Evolutionary conservation across 2,113 vertebrate species (phyloP), one percentile per base, ranked within the genome.

Genomic region (Fregata magnificens): DNA sequence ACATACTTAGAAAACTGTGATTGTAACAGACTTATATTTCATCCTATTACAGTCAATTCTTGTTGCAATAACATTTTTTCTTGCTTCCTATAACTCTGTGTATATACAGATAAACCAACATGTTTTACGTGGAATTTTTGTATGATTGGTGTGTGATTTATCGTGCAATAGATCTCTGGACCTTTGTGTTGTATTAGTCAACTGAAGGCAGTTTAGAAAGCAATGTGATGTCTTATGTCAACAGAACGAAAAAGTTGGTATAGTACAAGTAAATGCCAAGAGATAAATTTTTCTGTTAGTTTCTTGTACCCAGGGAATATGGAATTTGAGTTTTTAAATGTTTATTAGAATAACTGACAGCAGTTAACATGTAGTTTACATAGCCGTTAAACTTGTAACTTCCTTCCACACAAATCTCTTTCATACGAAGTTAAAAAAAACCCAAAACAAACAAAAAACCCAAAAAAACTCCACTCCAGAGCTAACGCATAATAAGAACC

Each of bases 81-180:
- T 79, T 67, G 16, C 11, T 11, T 87, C 34, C 14, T 52, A 1
- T 55, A 44, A 34, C 13, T 31, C 29, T 72, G 21, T 72, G 21
- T 52, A 3, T 25, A 0, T 52, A 4, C 34, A 50, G 7, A 9
- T 45, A 82, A 59, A 50, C 1, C 11, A 67, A 21, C 0, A 2
- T 13, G 1, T 34, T 83, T 65, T 28, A 15, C 2, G 2, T 65
- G 17, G 19, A 32, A 11, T 42, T 52, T 61, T 66, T 56, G 16
- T 52, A 28, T 2, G 10, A 28, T 17, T 5, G 5, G 1, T 47
- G 6, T 0, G 2, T 34, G 15, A 28, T n/a, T n/a, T 74, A 29
- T 73, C 63, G 26, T 77, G 34, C 18, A 65, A 5, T 47, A 58
- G 17, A 18, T 28, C 11, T 45, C 21, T 84, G 50, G 31, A 50